Base-by-base conservation (phyloP, 64 coral and sea anemone species). In the Montipora efflorescens region DNA sequence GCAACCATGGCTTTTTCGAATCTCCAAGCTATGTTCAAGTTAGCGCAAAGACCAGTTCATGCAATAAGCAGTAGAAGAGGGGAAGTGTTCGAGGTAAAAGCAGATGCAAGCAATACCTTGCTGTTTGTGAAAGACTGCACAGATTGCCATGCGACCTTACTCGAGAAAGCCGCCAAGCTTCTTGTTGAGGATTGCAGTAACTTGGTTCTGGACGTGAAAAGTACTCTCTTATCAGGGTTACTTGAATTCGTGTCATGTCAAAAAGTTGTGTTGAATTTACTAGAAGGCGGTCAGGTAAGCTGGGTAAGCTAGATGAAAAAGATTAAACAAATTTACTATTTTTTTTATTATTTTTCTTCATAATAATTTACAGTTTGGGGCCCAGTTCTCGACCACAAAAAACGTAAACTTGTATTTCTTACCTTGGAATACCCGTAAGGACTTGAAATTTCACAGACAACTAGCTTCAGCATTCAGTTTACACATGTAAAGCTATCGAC, bases 31-130 rank as follows among this genome's bases (percentile, higher is more conserved):
- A 79, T 93, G 48, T 87, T 93, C 45, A 85, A 77, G 45, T 85
- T 88, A 57, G 67, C 92, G 72, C 46, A 86, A 77, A 92, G 84
- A 88, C 84, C 83, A 51, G 77, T 67, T 45, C 92, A 93, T 49
- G 80, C 76, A 14, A 93, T 93, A 15, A 80, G 23, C 22, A 59
- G 79, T 16, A 85, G 92, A 67, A 68, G 59, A 58, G 92, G 84
- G 5, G 84, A 93, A 58, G 51, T 74, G 28, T 19, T 93, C 45
- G 83, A 88, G 83, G 61, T 93, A 16, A 75, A 87, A 58, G 9
- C 92, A 22, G 48, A 55, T 9, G 15, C 85, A 79, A 85, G 66
- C 46, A 47, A 59, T 66, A 47, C 92, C 12, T 46, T 93, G n/a
- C 50, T 93, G 59, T 88, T 84, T 36, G 76, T 93, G 1, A 85